Evolutionary conservation across 2,888 invertebrate genomes (phyloP).

Genomic region (Onthophagus sagittarius): DNA sequence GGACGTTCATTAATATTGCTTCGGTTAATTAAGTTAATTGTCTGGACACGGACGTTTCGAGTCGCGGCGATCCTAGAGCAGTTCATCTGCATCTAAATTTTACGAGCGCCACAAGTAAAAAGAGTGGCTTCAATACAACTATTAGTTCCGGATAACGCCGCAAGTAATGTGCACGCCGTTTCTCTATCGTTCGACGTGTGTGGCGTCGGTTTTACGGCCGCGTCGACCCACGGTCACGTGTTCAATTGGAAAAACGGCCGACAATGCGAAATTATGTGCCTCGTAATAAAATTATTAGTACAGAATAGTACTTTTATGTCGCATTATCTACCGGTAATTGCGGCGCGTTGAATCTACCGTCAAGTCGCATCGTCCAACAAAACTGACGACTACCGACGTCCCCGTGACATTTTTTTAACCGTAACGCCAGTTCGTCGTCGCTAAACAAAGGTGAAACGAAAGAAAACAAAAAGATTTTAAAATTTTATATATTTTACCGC

Average conservation of each 20-base stretch:
- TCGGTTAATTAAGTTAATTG: slow-evolving; percentile 9
- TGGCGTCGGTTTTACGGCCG: slow-evolving; percentile 6
- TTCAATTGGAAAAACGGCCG: slow-evolving; percentile 3
- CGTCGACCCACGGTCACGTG: slow-evolving; percentile 4
- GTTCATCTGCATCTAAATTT: slow-evolving; percentile 13
- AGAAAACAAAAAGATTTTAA: neutral
- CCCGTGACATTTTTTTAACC: neutral
- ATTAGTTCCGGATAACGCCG: slow-evolving; percentile 13
- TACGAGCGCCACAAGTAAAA: slow-evolving; percentile 12
- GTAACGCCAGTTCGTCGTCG: neutral
- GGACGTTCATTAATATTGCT: neutral
- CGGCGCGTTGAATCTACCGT: neutral
- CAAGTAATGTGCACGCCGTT: slow-evolving; percentile 6
- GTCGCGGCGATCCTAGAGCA: slow-evolving; percentile 4
- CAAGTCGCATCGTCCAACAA: neutral
- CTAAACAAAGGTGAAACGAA: neutral
- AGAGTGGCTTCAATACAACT: slow-evolving; percentile 9
- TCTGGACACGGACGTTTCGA: neutral
- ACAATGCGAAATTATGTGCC: neutral
- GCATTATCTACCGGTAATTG: neutral
- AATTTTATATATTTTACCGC: neutral
- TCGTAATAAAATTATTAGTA: neutral
- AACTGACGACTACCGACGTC: neutral
- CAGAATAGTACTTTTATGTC: neutral
- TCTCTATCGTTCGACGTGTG: slow-evolving; percentile 9